Conservation (phyloP, 2,113 vertebrate genomes). For the Monopterus albus region DNA sequence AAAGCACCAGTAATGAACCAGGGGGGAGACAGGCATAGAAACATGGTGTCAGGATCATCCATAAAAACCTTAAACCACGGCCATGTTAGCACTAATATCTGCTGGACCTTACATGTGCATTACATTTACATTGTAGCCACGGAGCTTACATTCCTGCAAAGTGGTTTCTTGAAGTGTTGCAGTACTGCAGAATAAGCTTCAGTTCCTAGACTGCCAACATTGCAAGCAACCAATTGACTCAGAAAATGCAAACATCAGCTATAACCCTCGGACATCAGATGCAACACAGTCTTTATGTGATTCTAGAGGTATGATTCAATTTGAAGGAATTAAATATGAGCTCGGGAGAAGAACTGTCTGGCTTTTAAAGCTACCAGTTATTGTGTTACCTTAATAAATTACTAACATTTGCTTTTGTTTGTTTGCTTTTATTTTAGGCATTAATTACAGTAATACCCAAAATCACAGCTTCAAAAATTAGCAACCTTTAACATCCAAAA, state of each 20-base stretch:
- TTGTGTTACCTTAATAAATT: not conserved
- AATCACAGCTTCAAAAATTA: not conserved
- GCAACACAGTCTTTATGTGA: not conserved
- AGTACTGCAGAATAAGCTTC: not conserved
- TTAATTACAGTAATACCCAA: conserved; percentile 16
- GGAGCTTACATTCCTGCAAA: conserved; percentile 7
- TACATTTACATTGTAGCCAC: conserved; percentile 33
- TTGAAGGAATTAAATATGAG: not conserved
- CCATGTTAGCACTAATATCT: conserved; percentile 24
- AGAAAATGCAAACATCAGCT: conserved; percentile 1
- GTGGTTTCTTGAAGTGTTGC: not conserved
- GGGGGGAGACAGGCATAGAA: conserved; percentile 3
- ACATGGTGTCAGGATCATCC: conserved; percentile 13
- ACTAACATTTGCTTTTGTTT: no score
- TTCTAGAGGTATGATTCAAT: not conserved
- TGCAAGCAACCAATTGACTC: not conserved
- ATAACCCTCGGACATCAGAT: not conserved
- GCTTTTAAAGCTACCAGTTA: not conserved
- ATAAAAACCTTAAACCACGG: conserved; percentile 39
- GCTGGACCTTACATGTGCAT: conserved; percentile 10
- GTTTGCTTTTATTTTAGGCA: not conserved
- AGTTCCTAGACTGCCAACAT: not conserved
- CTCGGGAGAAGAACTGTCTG: not conserved
- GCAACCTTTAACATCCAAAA: conserved; percentile 3
- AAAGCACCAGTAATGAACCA: conserved; percentile 60